Evolutionary conservation across 2,888 invertebrate species (phyloP), one percentile per base, ranked within the genome.

Genomic region (Elegia similella): DNA sequence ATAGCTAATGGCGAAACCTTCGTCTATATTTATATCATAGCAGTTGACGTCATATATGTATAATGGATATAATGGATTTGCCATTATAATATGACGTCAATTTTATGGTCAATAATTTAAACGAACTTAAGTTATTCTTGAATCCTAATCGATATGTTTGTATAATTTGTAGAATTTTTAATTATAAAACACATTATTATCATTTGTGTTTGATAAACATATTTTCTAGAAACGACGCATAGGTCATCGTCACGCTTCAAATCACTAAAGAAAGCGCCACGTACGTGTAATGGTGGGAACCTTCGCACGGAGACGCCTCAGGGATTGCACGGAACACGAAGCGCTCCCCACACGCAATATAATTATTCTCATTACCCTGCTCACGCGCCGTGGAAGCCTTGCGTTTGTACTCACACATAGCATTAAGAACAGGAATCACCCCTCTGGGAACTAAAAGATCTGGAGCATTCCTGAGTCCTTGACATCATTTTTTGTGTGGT

Each of bases 261-360:
- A 29, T 13, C 2, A 2, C 30, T 47, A 7, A 29, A 48, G 48
- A 32, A 48, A 48, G 10, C 47, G 29, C 29, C 32, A 32, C 32
- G 32, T 48, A 30, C 30, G 30, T 29, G 2, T 5, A 69, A 73
- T 72, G 74, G 81, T 87, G 88, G 78, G 88, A 86, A 84, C 67
- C 66, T 84, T 86, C 86, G 68, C 87, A 86, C 84, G 82, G 64
- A 55, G 42, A 16, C 34, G 62, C 63, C 67, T 66, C 66, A 58
- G 58, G 55, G 61, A 67, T 67, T 66, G 60, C 60, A 64, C 66
- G 62, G 63, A 60, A 67, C 56, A 57, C 60, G 23, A 64, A 62
- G 55, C 17, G 52, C 53, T 53, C 44, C 58, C 56, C 47, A 54
- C 16, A 56, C 47, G 16, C 38, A 44, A 7, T 32, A 55, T 58